Evolutionary conservation across 2,113 vertebrate species (phyloP).

Genomic region (Phaethon lepturus): DNA sequence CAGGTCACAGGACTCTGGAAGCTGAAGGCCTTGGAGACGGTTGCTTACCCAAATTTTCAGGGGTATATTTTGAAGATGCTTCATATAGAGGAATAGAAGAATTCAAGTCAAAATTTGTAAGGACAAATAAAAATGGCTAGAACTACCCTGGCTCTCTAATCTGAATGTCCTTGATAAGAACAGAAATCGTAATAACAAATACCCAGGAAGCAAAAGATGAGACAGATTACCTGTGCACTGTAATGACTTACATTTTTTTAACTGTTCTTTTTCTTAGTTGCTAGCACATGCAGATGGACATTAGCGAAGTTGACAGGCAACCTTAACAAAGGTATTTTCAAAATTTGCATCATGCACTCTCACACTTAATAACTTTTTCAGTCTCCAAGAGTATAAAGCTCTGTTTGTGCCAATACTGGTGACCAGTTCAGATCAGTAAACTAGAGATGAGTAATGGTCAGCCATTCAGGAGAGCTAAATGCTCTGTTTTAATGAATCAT

Average conservation of each 20-base stretch:
- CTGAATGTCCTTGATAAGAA: neutral
- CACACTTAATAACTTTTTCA: neutral
- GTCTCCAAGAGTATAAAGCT: neutral
- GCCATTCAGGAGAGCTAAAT: neutral
- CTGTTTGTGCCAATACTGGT: neutral
- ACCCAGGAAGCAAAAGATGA: neutral
- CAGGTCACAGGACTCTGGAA: neutral
- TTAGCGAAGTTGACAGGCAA: neutral
- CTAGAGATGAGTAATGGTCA: neutral
- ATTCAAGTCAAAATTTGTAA: neutral
- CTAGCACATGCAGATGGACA: neutral
- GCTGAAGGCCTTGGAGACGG: fast-evolving
- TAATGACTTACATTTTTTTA: neutral
- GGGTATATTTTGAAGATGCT: neutral
- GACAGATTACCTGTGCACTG: neutral
- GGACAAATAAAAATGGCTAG: neutral
- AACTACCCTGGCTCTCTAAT: neutral
- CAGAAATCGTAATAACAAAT: neutral
- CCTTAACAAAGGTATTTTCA: neutral
- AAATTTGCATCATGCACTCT: neutral
- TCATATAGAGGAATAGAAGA: neutral
- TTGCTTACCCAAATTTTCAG: neutral
- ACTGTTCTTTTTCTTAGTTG: neutral
- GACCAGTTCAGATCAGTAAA: neutral
- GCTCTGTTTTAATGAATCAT: neutral